Conservation (phyloP, 2,888 invertebrate genomes). For the Malthinus flaveolus region DNA sequence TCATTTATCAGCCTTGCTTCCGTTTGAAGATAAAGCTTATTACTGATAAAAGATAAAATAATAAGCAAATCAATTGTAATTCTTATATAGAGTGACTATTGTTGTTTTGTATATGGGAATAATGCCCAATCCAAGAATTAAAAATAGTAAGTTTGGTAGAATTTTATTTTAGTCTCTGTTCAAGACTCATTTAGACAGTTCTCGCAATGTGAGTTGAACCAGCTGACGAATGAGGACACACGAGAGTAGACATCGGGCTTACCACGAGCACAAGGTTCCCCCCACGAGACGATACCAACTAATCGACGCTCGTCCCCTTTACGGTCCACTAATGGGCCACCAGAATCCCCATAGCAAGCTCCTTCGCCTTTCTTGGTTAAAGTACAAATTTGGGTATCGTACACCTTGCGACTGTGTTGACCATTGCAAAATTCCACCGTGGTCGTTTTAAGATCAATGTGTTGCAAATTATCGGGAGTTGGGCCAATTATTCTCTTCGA, state of each 20-base stretch:
- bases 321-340: constrained; percentile 56
- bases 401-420: not conserved
- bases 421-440: constrained; percentile 55
- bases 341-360: constrained; percentile 61
- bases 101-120: too few species aligned
- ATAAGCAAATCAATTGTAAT: too few species aligned
- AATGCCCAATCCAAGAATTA: too few species aligned
- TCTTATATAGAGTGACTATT: too few species aligned
- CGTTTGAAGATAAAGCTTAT: too few species aligned
- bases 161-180: too few species aligned
- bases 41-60: too few species aligned
- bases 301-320: constrained; percentile 38
- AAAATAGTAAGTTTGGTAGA: too few species aligned
- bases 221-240: constrained; percentile 54
- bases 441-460: constrained; percentile 57
- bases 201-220: constrained; percentile 47
- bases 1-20: too few species aligned
- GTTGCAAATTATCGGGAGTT: constrained; percentile 60
- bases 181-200: not conserved
- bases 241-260: constrained; percentile 60
- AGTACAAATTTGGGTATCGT: constrained; percentile 60
- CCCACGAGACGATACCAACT: constrained; percentile 61
- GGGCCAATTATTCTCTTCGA: constrained; percentile 35
- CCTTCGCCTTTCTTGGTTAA: constrained; percentile 63
- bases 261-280: constrained; percentile 58